Evolutionary conservation across 2,113 vertebrate species (phyloP).

Genomic region (Tenebrosternarchus preto): DNA sequence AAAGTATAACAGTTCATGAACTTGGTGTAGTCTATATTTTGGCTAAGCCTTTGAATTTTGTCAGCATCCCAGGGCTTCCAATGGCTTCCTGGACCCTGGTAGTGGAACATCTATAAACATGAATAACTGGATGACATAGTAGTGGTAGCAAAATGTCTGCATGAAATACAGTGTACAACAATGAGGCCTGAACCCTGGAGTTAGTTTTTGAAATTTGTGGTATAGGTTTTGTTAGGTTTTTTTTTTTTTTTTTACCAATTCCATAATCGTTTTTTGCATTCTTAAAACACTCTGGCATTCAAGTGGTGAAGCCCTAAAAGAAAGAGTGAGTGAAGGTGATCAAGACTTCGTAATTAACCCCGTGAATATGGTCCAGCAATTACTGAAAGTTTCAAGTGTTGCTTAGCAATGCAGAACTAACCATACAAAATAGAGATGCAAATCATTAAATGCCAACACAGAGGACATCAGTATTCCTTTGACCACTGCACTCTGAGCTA

Average conservation of each 20-base stretch:
- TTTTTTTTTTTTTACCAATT: conserved; percentile 13
- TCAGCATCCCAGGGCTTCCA: background rate
- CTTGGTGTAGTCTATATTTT: background rate
- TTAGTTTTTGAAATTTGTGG: conserved; percentile 57
- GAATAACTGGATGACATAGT: background rate
- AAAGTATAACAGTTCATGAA: background rate
- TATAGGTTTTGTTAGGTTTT: background rate
- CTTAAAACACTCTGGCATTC: conserved; percentile 59
- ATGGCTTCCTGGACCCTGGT: background rate
- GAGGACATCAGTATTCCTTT: background rate
- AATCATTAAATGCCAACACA: conserved; percentile 43
- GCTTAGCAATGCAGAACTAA: conserved; percentile 60
- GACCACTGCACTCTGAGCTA: background rate
- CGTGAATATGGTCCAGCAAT: conserved; percentile 55
- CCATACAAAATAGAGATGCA: conserved; percentile 54
- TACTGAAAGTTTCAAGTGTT: conserved; percentile 59
- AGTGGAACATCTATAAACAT: background rate
- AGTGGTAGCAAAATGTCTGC: conserved; percentile 8
- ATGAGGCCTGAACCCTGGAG: conserved; percentile 48
- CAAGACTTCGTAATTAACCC: conserved; percentile 65
- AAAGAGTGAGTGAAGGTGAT: conserved; percentile 57
- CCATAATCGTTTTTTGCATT: conserved; percentile 51
- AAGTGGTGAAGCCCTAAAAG: conserved; percentile 57
- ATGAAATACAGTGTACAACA: conserved; percentile 25
- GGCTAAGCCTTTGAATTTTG: background rate